A percentile compares a stretch with the other conserved stretches of the same genome.
phyloP scores from a whole-genome alignment of 2,888 invertebrate genomes.

The Ypsolopha sequella region DNA sequence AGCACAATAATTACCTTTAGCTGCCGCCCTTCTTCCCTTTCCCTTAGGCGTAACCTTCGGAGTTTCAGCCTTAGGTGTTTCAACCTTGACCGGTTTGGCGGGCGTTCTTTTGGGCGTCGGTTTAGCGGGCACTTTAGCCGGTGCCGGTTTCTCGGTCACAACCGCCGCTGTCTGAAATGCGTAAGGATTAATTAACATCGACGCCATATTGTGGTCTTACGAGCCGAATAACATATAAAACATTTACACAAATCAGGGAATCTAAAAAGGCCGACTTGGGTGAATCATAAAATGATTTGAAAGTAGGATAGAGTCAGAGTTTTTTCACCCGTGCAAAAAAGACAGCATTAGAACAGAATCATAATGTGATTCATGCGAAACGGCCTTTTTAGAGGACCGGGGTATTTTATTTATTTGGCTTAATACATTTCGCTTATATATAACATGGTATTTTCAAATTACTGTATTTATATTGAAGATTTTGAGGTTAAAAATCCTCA shows the following conservation, averaged over 20 bases:
- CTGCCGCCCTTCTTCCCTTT: conserved; percentile 31
- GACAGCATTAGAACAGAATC: no score
- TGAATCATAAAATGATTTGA: no score
- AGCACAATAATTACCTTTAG: conserved; percentile 18
- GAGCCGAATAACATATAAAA: background rate
- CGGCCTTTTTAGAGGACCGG: no score
- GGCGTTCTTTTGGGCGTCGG: conserved; percentile 15
- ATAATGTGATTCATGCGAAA: no score
- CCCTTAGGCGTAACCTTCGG: conserved; percentile 26
- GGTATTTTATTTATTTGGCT: no score
- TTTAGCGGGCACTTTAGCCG: conserved; percentile 27
- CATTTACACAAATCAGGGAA: background rate
- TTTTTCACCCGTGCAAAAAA: no score
- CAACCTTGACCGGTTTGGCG: conserved; percentile 20
- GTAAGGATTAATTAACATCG: background rate
- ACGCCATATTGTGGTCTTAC: background rate
- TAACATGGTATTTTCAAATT: no score
- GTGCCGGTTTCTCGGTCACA: conserved; percentile 33
- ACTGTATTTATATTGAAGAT: no score
- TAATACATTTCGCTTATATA: no score
- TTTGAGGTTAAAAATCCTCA: no score
- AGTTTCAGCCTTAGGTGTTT: conserved; percentile 16
- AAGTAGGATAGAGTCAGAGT: no score
- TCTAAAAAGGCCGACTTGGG: no score
- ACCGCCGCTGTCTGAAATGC: conserved; percentile 51